Evolutionary conservation across 2,113 vertebrate genomes (phyloP).

Genomic region (Pomatorhinus ruficollis): DNA sequence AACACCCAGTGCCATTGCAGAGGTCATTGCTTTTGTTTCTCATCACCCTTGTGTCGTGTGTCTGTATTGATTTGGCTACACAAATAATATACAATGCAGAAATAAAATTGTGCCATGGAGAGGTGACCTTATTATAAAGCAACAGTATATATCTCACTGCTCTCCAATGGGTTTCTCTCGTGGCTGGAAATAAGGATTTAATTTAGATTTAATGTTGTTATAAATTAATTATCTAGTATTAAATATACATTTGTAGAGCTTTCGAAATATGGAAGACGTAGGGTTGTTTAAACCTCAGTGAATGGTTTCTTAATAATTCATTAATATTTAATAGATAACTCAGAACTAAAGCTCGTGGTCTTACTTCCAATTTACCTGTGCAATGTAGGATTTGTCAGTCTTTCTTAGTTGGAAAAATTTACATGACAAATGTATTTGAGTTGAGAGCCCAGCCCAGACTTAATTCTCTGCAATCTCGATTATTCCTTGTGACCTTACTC

Average conservation of each 20-base stretch:
- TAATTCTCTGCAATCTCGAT: background rate
- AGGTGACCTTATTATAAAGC: background rate
- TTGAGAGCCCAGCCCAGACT: background rate
- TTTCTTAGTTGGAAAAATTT: background rate
- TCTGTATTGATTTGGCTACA: background rate
- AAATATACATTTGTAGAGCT: slow-evolving; percentile 38
- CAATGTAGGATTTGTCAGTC: background rate
- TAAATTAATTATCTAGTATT: slow-evolving; percentile 58
- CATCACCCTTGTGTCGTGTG: background rate
- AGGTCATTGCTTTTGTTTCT: background rate
- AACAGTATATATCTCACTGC: background rate
- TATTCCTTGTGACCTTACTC: background rate
- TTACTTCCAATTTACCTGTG: background rate
- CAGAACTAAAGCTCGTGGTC: background rate
- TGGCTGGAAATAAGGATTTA: slow-evolving; percentile 19
- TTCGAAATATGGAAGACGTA: background rate
- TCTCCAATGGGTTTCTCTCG: background rate
- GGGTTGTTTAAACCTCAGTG: slow-evolving; percentile 35
- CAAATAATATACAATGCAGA: background rate
- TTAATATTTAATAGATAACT: slow-evolving; percentile 52
- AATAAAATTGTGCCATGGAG: background rate
- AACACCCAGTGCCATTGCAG: background rate
- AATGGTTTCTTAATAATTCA: slow-evolving; percentile 42
- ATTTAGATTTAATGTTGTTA: slow-evolving; percentile 37
- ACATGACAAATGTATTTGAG: background rate